phyloP scores from a whole-genome alignment of 2,113 vertebrate species.

The Cinclus mexicanus region DNA sequence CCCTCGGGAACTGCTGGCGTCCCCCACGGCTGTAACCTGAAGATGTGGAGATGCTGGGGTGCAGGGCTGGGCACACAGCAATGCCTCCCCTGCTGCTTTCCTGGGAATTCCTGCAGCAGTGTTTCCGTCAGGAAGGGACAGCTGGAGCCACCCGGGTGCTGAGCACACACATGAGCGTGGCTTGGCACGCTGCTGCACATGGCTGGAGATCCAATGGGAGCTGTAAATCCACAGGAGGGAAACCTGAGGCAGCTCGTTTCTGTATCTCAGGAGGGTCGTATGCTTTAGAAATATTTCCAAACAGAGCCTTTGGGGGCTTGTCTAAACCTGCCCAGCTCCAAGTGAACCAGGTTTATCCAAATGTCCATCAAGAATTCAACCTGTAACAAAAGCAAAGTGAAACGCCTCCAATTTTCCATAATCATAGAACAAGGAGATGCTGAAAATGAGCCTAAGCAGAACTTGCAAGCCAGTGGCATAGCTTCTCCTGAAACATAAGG shows the following conservation, averaged over 20 bases:
- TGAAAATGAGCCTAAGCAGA: not conserved
- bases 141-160: rapidly evolving
- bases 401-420: not conserved
- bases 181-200: not conserved
- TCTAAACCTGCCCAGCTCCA: not conserved
- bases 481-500: not conserved
- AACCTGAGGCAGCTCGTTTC: not conserved
- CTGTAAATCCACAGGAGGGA: not conserved
- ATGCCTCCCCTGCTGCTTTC: not conserved
- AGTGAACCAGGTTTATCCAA: not conserved
- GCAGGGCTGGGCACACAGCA: rapidly evolving
- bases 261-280: not conserved
- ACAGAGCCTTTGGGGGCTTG: not conserved
- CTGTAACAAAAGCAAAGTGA: not conserved
- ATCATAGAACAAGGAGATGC: not conserved
- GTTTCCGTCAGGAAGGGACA: rapidly evolving
- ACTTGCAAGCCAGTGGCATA: not conserved
- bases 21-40: rapidly evolving
- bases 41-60: not conserved
- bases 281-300: not conserved
- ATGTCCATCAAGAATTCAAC: not conserved
- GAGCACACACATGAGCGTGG: rapidly evolving
- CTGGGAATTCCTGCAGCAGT: not conserved
- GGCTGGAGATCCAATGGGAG: not conserved
- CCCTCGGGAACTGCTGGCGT: not conserved